phyloP scores from a whole-genome alignment of 2,113 vertebrate species.

The Lates calcarifer region DNA sequence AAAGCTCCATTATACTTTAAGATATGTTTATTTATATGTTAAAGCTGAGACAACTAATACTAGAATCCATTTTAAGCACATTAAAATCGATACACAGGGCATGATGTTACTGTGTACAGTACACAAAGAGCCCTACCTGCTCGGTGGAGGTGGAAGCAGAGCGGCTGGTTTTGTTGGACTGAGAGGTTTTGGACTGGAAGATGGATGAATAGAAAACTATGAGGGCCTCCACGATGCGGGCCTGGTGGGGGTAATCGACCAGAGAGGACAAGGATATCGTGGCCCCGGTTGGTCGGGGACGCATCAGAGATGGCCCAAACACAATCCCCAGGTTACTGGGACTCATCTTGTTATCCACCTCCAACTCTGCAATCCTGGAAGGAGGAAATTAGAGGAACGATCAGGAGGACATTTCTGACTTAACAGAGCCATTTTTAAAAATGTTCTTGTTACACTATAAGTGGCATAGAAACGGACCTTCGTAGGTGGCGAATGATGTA shows the following conservation, averaged over 20 bases:
- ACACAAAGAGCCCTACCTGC: constrained; percentile 59
- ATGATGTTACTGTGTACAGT: background rate
- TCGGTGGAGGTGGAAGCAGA: constrained; percentile 50
- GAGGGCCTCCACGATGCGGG: constrained; percentile 92
- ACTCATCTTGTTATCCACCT: constrained; percentile 98
- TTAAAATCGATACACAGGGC: background rate
- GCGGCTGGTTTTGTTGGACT: constrained; percentile 30
- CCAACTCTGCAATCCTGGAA: constrained; percentile 92
- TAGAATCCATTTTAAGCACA: too few species aligned
- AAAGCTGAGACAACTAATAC: too few species aligned
- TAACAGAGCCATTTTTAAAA: background rate
- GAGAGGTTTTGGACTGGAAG: constrained; percentile 79
- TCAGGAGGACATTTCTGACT: background rate
- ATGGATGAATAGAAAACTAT: constrained; percentile 91
- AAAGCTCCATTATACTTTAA: background rate
- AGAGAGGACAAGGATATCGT: constrained; percentile 95
- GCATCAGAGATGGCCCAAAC: constrained; percentile 95
- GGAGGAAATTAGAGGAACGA: background rate
- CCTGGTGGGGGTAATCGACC: constrained; percentile 97
- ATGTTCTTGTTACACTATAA: background rate
- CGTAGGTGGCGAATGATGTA: constrained; percentile 91
- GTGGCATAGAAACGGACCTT: constrained; percentile 81
- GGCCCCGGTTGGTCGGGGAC: constrained; percentile 93
- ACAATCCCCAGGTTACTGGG: constrained; percentile 95
- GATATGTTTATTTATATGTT: too few species aligned